phyloP scores from a whole-genome alignment of 2,113 vertebrate genomes.

The Nanorana parkeri region DNA sequence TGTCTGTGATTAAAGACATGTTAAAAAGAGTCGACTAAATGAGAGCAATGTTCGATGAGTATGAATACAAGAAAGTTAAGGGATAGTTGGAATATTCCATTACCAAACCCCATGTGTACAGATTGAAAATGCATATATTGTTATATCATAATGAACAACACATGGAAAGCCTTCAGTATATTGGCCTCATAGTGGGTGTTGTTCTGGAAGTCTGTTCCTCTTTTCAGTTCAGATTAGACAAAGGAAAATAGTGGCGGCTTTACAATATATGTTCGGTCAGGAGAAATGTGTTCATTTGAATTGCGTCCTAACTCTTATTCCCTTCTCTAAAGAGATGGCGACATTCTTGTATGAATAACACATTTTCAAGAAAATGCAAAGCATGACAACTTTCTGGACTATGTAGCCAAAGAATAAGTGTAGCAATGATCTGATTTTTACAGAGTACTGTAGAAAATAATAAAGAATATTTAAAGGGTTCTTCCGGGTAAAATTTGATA shows the following conservation, averaged over 20 bases:
- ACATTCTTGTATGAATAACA: background rate
- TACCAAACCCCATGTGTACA: background rate
- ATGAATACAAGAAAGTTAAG: background rate
- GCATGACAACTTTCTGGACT: no score
- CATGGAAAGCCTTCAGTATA: constrained; percentile 17
- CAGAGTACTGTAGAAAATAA: no score
- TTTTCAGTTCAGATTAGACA: no score
- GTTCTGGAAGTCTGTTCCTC: background rate
- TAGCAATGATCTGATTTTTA: no score
- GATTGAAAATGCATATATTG: background rate
- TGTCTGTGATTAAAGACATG: no score
- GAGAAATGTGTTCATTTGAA: background rate
- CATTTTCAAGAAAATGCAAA: no score
- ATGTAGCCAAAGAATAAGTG: no score
- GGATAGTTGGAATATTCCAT: background rate
- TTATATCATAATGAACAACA: constrained; percentile 26
- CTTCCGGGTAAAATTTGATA: no score
- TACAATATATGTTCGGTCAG: background rate
- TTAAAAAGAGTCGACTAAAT: no score
- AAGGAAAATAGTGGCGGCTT: background rate
- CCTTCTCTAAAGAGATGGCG: no score
- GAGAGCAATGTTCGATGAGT: no score
- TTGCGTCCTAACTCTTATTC: background rate
- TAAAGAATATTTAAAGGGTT: no score
- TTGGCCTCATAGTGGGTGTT: constrained; percentile 12